Evolutionary conservation across 2,797 vertebrate genomes (phyloP), one percentile per base, ranked within the genome.

Genomic region (Falco novaeseelandiae): DNA sequence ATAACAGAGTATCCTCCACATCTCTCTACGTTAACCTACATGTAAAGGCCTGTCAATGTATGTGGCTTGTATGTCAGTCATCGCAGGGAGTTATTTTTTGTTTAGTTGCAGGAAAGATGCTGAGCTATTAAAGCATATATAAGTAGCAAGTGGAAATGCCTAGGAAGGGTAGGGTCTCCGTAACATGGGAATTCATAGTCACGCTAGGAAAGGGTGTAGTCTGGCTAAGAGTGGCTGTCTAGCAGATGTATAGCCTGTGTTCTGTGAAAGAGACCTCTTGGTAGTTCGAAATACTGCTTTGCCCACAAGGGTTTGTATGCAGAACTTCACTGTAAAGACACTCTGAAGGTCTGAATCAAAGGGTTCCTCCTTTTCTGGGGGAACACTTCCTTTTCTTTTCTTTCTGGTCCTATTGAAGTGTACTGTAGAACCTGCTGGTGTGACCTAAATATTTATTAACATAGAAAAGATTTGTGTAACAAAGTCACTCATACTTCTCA

Each of bases 21-120:
- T 14, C 14, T 63, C 32, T 52, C 40, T 63, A 0, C 11, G 49
- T n/a, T 32, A 40, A 9, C 21, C 25, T 54, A 2, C 0, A 0
- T 44, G 17, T 44, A 88, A 76, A 77, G 7, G 34, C 26, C 55
- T 67, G 17, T 48, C 65, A 55, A 89, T 32, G 3, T 46, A 27
- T 27, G 12, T 59, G 54, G 25, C 12, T 62, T 42, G 36, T 32
- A 73, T 26, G 26, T 26, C 79, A 80, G 0, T 32, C 14, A 13
- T 77, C 62, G 25, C 2, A 1, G 23, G 20, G 51, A 84, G 20
- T 36, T 82, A 26, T 14, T 82, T 82, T 89, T 49, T 23, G 23
- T 79, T 83, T 66, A 57, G 27, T 20, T 46, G 36, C 11, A 77
- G 74, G 48, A 77, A 46, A 72, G 55, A 18, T 1, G 9, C 25